Conservation (phyloP, 2,797 vertebrate species). For the Dipus sagitta region DNA sequence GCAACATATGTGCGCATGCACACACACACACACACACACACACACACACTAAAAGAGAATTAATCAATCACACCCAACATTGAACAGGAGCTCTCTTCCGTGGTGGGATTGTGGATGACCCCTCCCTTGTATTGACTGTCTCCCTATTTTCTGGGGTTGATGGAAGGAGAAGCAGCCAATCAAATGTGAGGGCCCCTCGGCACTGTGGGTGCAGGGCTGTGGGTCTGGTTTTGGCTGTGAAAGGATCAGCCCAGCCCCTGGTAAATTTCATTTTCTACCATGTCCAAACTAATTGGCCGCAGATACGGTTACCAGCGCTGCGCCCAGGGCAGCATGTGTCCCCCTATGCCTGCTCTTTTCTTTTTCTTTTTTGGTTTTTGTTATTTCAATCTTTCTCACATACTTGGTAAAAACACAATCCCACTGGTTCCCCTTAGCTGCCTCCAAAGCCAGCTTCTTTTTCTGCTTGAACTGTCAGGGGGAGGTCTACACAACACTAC, state of each 20-base stretch:
- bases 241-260: not conserved
- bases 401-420: not conserved
- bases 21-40: too few species aligned
- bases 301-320: not conserved
- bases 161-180: not conserved
- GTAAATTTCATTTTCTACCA: slow-evolving; percentile 23
- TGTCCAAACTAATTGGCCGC: slow-evolving; percentile 1
- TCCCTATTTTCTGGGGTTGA: not conserved
- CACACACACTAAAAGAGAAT: not conserved
- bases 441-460: not conserved
- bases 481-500: not conserved
- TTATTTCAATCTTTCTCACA: not conserved
- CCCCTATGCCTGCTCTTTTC: too few species aligned
- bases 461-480: not conserved
- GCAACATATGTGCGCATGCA: not conserved
- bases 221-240: not conserved
- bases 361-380: not conserved
- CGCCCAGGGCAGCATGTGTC: not conserved
- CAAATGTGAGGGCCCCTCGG: not conserved
- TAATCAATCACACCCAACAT: not conserved
- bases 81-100: not conserved
- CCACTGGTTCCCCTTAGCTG: not conserved
- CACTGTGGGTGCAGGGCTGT: not conserved
- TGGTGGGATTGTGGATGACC: rapidly evolving
- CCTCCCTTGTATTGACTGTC: not conserved